These are phyloP conservation scores for Stenoptilia bipunctidactyla DNA, from an alignment of 2,888 invertebrate genomes.

Conservation along the genomic window DNA sequence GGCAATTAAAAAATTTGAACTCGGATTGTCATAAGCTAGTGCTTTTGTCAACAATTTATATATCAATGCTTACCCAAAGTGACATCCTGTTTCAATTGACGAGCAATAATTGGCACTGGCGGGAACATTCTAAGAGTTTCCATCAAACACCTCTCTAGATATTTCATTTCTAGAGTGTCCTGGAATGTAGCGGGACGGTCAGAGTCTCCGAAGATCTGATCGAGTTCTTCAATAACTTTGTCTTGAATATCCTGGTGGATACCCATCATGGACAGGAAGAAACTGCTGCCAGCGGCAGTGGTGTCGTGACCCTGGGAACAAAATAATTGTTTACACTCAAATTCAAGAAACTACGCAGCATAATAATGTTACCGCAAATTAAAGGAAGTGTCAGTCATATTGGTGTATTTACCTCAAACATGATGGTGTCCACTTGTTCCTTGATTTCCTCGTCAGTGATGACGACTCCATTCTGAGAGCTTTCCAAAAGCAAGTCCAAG, in stretches of 20 bases:
- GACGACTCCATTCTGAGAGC: conserved; percentile 78
- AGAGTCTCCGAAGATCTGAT: conserved; percentile 82
- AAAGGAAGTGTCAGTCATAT: not conserved
- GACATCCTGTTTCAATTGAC: conserved; percentile 79
- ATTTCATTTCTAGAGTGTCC: conserved; percentile 89
- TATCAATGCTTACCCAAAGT: conserved; percentile 69
- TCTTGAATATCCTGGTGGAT: conserved; percentile 80
- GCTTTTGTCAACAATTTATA: too few species aligned
- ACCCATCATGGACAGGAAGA: conserved; percentile 84
- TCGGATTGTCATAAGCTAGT: too few species aligned
- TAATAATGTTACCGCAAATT: conserved; percentile 3
- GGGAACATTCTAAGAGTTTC: conserved; percentile 85
- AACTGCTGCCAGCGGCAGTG: conserved; percentile 85
- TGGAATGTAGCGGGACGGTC: conserved; percentile 83
- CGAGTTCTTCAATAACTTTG: conserved; percentile 79
- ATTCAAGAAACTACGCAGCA: not conserved
- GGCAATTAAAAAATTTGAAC: too few species aligned
- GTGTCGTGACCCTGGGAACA: conserved; percentile 79
- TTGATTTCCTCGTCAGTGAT: conserved; percentile 84
- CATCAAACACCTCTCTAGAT: conserved; percentile 84
- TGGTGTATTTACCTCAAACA: conserved; percentile 79
- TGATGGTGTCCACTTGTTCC: conserved; percentile 88
- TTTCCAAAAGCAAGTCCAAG: conserved; percentile 86
- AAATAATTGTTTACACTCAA: not conserved
- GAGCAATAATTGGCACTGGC: conserved; percentile 83